A percentile compares a stretch with the other conserved stretches of the same genome.
These are phyloP conservation scores for Sebastes alutus DNA, from an alignment of 2,797 vertebrate species.

Conservation along the genomic window DNA sequence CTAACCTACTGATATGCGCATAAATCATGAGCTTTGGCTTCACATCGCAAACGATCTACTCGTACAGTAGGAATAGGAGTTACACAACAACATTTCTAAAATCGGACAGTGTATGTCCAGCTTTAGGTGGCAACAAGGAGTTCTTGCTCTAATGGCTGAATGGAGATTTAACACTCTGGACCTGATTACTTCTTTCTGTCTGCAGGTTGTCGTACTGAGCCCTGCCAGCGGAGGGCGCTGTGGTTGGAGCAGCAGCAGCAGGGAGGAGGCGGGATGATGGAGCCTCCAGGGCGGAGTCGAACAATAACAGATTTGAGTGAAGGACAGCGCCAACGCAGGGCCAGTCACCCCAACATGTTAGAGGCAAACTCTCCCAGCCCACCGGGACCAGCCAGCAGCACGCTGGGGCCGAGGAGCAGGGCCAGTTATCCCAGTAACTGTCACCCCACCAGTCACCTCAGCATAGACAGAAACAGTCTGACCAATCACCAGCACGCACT, in stretches of 20 bases:
- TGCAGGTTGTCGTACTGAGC: constrained; percentile 75
- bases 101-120: too few species aligned
- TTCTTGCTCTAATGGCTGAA: neutral
- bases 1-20: too few species aligned
- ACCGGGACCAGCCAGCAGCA: neutral
- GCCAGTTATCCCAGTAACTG: constrained; percentile 71
- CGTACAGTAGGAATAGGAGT: too few species aligned
- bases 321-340: constrained; percentile 57
- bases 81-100: too few species aligned
- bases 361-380: constrained; percentile 33
- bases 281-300: constrained; percentile 65
- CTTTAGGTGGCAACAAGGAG: too few species aligned
- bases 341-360: constrained; percentile 70
- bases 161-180: neutral
- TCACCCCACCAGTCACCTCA: constrained; percentile 43
- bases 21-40: too few species aligned
- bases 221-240: constrained; percentile 76
- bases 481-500: constrained; percentile 34
- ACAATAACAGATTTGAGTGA: constrained; percentile 72
- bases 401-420: constrained; percentile 53
- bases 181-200: neutral
- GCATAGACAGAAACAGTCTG: constrained; percentile 46
- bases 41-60: too few species aligned
- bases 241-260: constrained; percentile 75
- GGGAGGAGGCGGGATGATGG: constrained; percentile 28